Conservation (phyloP, 2,888 invertebrate genomes). For the Drosophila anomelani region DNA sequence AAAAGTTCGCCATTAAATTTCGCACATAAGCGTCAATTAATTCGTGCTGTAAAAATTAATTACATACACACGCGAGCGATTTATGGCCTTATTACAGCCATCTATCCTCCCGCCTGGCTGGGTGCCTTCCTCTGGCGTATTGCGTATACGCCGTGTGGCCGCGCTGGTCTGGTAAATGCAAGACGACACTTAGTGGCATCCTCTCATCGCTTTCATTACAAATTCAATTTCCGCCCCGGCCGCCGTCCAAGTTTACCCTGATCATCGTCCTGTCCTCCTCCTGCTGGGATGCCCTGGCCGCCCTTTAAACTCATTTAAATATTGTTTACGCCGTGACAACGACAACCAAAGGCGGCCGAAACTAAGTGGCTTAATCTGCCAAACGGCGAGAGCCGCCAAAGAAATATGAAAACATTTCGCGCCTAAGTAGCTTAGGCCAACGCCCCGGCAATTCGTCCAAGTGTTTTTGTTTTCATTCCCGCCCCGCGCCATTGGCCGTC, state of each 20-base stretch:
- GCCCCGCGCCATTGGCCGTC: conserved; percentile 16
- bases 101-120: conserved; percentile 12
- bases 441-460: conserved; percentile 44
- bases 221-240: conserved; percentile 72
- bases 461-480: conserved; percentile 34
- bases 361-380: conserved; percentile 77
- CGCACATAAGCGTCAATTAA: conserved; percentile 56
- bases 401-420: conserved; percentile 64
- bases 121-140: conserved; percentile 17
- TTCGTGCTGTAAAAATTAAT: conserved; percentile 73
- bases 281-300: conserved; percentile 1
- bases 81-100: conserved; percentile 65
- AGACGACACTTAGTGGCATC: conserved; percentile 61
- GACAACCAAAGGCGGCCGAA: conserved; percentile 41
- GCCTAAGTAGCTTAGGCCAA: conserved; percentile 60
- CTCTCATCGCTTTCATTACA: conserved; percentile 59
- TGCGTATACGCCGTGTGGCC: conserved; percentile 62
- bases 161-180: conserved; percentile 64
- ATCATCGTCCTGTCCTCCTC: not conserved
- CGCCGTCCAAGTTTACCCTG: conserved; percentile 13
- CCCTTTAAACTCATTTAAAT: conserved; percentile 74
- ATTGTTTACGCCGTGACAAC: conserved; percentile 62
- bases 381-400: conserved; percentile 56
- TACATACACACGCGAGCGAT: conserved; percentile 62
- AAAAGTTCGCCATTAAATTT: conserved; percentile 68